These are phyloP conservation scores for Astropecten irregularis DNA, from an alignment of 53 echinoderm and acorn worm genomes.

Conservation along the genomic window DNA sequence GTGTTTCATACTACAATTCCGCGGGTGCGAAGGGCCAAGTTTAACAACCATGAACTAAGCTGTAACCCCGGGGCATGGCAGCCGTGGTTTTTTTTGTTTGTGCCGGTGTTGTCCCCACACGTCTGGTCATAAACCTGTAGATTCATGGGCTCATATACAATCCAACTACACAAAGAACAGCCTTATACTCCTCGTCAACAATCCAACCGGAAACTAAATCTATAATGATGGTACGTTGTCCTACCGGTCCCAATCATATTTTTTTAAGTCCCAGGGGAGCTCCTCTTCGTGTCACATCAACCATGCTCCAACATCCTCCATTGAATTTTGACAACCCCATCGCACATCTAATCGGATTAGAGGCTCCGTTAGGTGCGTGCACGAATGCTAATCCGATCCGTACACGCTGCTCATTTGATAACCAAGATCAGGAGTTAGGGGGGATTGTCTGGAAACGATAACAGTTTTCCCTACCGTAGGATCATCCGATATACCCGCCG, in stretches of 20 bases:
- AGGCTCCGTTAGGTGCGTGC: constrained; percentile 26
- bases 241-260: background rate
- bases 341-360: constrained; percentile 32
- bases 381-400: background rate
- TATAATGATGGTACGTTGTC: background rate
- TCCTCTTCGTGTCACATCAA: background rate
- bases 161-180: background rate
- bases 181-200: background rate
- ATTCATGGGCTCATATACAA: background rate
- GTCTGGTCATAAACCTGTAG: background rate
- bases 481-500: constrained; percentile 17
- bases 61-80: background rate
- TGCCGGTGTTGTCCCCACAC: background rate
- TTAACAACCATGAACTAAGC: background rate
- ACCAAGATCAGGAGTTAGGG: background rate
- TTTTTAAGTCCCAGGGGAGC: background rate
- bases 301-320: background rate
- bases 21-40: constrained; percentile 16
- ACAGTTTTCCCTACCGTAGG: background rate
- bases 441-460: background rate
- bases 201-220: constrained; percentile 27
- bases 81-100: background rate
- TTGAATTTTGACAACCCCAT: background rate
- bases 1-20: background rate
- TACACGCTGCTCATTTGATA: constrained; percentile 21